These are phyloP conservation scores for Lepus timidus DNA, from an alignment of 2,113 vertebrate genomes.

Conservation along the genomic window DNA sequence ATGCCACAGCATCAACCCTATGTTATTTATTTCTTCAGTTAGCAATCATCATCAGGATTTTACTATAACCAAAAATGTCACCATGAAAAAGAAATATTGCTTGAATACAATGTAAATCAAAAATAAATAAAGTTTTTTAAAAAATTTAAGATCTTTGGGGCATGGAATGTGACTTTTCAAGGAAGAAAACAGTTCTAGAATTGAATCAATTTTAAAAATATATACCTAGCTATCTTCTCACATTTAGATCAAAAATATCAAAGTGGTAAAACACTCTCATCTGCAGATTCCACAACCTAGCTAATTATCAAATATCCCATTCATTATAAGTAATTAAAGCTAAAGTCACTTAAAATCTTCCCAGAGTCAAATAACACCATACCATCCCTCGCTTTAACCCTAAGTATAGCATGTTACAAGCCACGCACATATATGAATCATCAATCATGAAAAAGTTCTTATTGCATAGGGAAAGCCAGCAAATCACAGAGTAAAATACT, in stretches of 20 bases:
- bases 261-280: slow-evolving; percentile 41
- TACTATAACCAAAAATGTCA: slow-evolving; percentile 5
- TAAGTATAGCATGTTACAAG: neutral
- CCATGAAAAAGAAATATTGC: neutral
- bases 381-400: slow-evolving; percentile 23
- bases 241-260: neutral
- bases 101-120: slow-evolving; percentile 10
- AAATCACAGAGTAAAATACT: slow-evolving; percentile 48
- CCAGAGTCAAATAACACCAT: slow-evolving; percentile 26
- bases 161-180: slow-evolving; percentile 17
- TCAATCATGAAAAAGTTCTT: slow-evolving; percentile 6
- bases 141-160: neutral
- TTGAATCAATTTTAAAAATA: slow-evolving; percentile 1
- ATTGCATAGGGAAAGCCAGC: slow-evolving; percentile 48
- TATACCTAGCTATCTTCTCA: neutral
- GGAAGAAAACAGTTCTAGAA: slow-evolving; percentile 36
- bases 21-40: slow-evolving; percentile 40
- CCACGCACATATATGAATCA: slow-evolving; percentile 31
- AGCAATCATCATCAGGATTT: neutral
- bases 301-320: slow-evolving; percentile 48
- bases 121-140: neutral
- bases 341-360: slow-evolving; percentile 46
- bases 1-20: too few species aligned
- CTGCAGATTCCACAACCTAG: slow-evolving; percentile 20
- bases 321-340: slow-evolving; percentile 9